Evolutionary conservation across 2,113 vertebrate genomes (phyloP).

Genomic region (Solea solea): DNA sequence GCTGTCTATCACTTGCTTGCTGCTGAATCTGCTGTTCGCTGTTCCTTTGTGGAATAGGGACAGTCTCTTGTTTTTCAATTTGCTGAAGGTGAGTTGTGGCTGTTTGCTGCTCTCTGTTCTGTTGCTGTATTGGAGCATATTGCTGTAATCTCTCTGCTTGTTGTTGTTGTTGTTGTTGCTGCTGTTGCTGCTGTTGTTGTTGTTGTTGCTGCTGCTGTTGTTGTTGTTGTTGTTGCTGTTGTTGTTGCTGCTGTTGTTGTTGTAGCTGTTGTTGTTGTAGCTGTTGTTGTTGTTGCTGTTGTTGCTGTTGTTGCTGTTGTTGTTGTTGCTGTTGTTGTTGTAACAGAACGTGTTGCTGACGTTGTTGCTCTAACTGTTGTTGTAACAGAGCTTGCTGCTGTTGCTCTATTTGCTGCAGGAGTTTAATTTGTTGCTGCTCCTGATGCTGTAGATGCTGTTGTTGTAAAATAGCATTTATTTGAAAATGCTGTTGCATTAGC

Average conservation of each 20-base stretch:
- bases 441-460: constrained; percentile 68
- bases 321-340: constrained; percentile 65
- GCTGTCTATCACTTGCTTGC: constrained; percentile 56
- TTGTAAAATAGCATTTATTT: constrained; percentile 67
- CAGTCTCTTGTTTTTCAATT: constrained; percentile 58
- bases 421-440: constrained; percentile 66
- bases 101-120: constrained; percentile 67
- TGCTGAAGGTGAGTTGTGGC: constrained; percentile 63
- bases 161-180: constrained; percentile 39
- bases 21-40: constrained; percentile 66
- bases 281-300: constrained; percentile 44
- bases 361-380: constrained; percentile 74
- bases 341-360: constrained; percentile 70
- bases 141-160: constrained; percentile 63
- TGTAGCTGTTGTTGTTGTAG: constrained; percentile 67
- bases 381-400: constrained; percentile 70
- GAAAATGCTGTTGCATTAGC: constrained; percentile 66
- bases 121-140: constrained; percentile 67
- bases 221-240: constrained; percentile 76
- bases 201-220: constrained; percentile 64
- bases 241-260: constrained; percentile 72
- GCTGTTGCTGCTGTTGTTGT: constrained; percentile 68
- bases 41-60: constrained; percentile 45
- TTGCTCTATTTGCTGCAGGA: constrained; percentile 64
- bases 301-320: constrained; percentile 52